Conservation (phyloP, 1,140 invertebrate genomes). For the Ephestia elutella region DNA sequence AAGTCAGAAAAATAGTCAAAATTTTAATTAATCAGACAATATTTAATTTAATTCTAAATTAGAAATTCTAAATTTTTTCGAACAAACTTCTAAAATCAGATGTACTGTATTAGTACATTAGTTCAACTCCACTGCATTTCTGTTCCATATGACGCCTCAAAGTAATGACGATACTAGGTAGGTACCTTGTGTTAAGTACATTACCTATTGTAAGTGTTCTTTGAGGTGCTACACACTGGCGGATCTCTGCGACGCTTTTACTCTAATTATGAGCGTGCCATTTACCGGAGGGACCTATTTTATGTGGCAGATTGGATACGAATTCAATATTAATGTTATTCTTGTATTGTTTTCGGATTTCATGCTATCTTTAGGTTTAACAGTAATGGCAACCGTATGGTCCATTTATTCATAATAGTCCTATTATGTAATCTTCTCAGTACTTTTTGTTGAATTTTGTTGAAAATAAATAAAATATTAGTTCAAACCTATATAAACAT, state of each 20-base stretch:
- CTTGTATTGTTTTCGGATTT: neutral
- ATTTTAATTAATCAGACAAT: too few relatives aligned
- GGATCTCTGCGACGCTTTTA: conserved; percentile 58
- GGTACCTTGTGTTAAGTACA: conserved; percentile 63
- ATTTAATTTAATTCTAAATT: too few relatives aligned
- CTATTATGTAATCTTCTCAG: neutral
- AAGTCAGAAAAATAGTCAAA: too few relatives aligned
- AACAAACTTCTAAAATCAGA: too few relatives aligned
- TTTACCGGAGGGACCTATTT: conserved; percentile 25
- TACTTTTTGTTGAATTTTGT: too few relatives aligned
- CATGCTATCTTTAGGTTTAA: neutral
- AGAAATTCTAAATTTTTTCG: too few relatives aligned
- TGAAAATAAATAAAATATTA: too few relatives aligned
- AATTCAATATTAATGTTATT: neutral
- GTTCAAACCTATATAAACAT: too few relatives aligned
- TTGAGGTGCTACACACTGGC: conserved; percentile 52
- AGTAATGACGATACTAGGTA: conserved; percentile 60
- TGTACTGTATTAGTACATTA: too few relatives aligned
- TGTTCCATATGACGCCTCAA: conserved; percentile 45
- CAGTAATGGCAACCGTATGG: too few relatives aligned
- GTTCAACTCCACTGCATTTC: conserved; percentile 29
- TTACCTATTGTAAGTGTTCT: conserved; percentile 71
- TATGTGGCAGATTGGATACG: neutral
- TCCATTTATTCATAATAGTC: too few relatives aligned
- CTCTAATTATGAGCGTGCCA: conserved; percentile 62